Percentiles rank a stretch among this genome's conserved stretches.
Evolutionary conservation across 2,113 vertebrate species (phyloP).

Genomic region (Hoplias malabaricus): DNA sequence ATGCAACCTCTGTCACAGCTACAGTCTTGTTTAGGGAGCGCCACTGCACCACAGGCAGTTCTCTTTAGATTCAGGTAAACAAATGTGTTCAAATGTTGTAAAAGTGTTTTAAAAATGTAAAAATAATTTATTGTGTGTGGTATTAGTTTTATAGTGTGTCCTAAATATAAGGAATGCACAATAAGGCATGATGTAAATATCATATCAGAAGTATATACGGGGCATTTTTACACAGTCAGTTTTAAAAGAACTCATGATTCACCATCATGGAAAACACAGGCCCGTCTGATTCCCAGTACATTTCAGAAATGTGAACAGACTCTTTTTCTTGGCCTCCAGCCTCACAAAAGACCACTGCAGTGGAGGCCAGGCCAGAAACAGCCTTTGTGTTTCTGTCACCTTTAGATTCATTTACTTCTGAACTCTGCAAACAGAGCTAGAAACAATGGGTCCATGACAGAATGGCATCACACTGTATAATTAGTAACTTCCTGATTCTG

Average conservation of each 20-base stretch:
- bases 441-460: not conserved
- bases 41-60: not conserved
- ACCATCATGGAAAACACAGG: not conserved
- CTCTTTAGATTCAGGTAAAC: not conserved
- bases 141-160: too few relatives aligned
- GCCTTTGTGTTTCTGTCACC: not conserved
- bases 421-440: not conserved
- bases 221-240: not conserved
- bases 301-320: conserved; percentile 18
- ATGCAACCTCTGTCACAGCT: not conserved
- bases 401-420: not conserved
- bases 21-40: not conserved
- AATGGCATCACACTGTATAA: not conserved
- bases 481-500: not conserved
- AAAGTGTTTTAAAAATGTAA: not conserved
- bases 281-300: not conserved
- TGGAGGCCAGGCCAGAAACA: not conserved
- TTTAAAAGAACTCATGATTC: not conserved
- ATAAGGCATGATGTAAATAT: too few relatives aligned
- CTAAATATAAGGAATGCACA: too few relatives aligned
- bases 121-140: too few relatives aligned
- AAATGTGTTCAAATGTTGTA: not conserved
- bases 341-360: not conserved
- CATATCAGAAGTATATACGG: too few relatives aligned
- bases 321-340: conserved; percentile 34